These are phyloP conservation scores for Cetoscarus ocellatus DNA, from an alignment of 2,797 vertebrate species.

Conservation along the genomic window DNA sequence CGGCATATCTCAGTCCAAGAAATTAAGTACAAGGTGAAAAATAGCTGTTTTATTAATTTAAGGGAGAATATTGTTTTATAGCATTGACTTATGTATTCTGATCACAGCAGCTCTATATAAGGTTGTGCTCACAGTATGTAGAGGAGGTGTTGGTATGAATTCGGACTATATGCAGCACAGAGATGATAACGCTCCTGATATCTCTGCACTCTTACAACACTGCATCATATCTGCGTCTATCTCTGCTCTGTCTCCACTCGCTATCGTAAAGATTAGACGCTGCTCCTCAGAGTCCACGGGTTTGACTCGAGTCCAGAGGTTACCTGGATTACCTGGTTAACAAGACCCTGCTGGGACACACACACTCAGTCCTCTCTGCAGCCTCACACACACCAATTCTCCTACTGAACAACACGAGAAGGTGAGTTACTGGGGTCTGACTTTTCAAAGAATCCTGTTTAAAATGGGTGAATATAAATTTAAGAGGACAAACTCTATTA, in stretches of 20 bases:
- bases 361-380: constrained; percentile 14
- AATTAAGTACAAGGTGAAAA: no score
- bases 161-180: background rate
- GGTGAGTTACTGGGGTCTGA: constrained; percentile 36
- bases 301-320: constrained; percentile 59
- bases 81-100: no score
- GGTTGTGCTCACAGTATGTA: no score
- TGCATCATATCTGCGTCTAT: constrained; percentile 40
- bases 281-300: constrained; percentile 29
- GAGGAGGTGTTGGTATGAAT: background rate
- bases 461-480: no score
- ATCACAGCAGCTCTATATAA: no score
- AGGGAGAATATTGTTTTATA: no score
- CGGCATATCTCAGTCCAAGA: no score
- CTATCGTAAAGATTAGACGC: constrained; percentile 65
- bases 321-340: constrained; percentile 31
- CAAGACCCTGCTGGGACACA: constrained; percentile 20
- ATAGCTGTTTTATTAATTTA: no score
- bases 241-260: constrained; percentile 3
- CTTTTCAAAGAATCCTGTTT: no score
- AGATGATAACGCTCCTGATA: constrained; percentile 17
- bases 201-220: constrained; percentile 38
- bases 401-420: background rate
- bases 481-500: no score
- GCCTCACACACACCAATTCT: background rate